Base-by-base conservation (phyloP, 1,140 invertebrate genomes). In the Muscidifurax raptorellus region DNA sequence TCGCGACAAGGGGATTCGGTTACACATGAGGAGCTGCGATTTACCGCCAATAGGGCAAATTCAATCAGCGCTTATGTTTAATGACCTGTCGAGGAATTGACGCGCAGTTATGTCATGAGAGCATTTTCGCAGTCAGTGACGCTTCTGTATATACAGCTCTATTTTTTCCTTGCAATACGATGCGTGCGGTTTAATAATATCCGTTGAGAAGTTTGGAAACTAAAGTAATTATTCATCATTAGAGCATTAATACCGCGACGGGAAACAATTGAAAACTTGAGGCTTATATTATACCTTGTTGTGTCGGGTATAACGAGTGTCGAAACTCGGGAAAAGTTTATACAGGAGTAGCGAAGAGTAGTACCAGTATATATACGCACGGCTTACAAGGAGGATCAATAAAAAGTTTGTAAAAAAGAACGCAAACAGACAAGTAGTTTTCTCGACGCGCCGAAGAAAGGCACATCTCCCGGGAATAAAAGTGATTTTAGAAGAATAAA, bases 401-500 rank as follows among this genome's bases (percentile, higher is more conserved):
- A 77, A 66, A 83, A 77, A 83, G 59, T 77, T 83, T 83, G 52
- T 47, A 74, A 77, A 59, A 27, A 77, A 67, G 71, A 44, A 77
- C n/a, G 36, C 32, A 77, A 67, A 67, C 32, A 40, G 15, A n/a
- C 25, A 52, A 77, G 36, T 67, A 77, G 72, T 77, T 76, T 32
- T 40, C 40, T 47, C 40, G 10, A 5, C 22, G 74, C 44, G 30
- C 13, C 67, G 47, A 10, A 67, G 59, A 77, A 83, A 77, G 36
- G 32, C 15, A 36, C 25, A 66, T 83, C 81, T 22, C 32, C 30
- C 6, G 74, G 30, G 81, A 47, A 30, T 83, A 12, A 27, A 83
- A 83, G 81, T 83, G 74, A 83, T 83, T 83, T 83, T 83, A 32
- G 67, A 83, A 25, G 36, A 82, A 75, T 28, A 69, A 69, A 52